A percentile compares a stretch with the other conserved stretches of the same genome.
phyloP scores from a whole-genome alignment of 1,140 invertebrate genomes.

The Dreissena rostriformis region DNA sequence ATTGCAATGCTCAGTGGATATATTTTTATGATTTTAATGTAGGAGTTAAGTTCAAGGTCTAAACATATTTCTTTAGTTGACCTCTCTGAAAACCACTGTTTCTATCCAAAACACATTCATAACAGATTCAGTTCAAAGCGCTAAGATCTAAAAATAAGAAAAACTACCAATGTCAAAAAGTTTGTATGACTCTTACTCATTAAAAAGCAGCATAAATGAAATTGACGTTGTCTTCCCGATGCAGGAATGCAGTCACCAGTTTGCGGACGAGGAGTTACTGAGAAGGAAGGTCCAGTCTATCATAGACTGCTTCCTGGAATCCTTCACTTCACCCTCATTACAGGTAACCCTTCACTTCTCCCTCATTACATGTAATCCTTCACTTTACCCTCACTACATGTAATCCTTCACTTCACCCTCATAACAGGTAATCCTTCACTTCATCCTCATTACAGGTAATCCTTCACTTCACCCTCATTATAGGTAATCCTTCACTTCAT shows the following conservation, averaged over 20 bases:
- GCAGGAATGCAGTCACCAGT: constrained; percentile 77
- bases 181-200: no score
- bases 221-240: background rate
- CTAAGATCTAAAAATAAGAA: no score
- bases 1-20: no score
- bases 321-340: constrained; percentile 71
- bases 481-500: constrained; percentile 76
- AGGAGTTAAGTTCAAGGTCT: no score
- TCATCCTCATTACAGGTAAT: background rate
- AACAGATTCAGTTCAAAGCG: no score
- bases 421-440: constrained; percentile 70
- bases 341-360: constrained; percentile 68
- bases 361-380: background rate
- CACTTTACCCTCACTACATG: constrained; percentile 64
- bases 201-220: no score
- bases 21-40: no score
- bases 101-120: no score
- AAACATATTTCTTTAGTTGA: no score
- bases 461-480: constrained; percentile 56
- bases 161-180: no score
- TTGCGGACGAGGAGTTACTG: constrained; percentile 79
- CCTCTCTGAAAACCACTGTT: no score
- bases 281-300: constrained; percentile 79
- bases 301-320: constrained; percentile 80
- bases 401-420: constrained; percentile 75